Evolutionary conservation across 2,888 invertebrate species (phyloP).

Genomic region (Phaonia tiefii): DNA sequence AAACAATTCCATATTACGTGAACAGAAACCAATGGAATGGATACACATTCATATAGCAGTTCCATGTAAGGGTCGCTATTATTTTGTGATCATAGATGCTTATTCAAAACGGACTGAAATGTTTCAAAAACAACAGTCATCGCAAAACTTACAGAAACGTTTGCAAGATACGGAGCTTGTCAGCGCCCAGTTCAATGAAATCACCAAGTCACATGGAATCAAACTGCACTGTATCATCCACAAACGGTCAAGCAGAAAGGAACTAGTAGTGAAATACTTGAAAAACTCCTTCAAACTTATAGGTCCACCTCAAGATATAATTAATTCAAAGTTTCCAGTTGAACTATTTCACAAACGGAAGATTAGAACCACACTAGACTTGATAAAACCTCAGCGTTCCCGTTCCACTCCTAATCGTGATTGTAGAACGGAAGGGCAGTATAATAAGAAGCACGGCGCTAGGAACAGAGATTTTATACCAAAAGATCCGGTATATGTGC

Average conservation of each 20-base stretch:
- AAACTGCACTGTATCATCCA: slow-evolving; percentile 17
- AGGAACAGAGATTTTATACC: slow-evolving; percentile 25
- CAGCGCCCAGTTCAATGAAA: slow-evolving; percentile 45
- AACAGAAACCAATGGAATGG: too few relatives aligned
- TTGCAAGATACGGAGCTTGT: slow-evolving; percentile 60
- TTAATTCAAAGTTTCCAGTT: not conserved
- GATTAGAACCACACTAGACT: slow-evolving; percentile 6
- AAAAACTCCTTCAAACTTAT: not conserved
- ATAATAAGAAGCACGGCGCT: slow-evolving; percentile 27
- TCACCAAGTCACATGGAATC: slow-evolving; percentile 21
- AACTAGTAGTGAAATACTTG: too few relatives aligned
- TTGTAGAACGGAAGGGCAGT: slow-evolving; percentile 3
- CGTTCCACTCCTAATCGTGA: slow-evolving; percentile 10
- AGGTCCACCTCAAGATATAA: slow-evolving; percentile 18
- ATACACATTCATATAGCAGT: too few relatives aligned
- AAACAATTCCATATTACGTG: too few relatives aligned
- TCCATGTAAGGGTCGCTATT: too few relatives aligned
- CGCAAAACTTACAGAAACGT: too few relatives aligned
- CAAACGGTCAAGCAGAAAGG: slow-evolving; percentile 7
- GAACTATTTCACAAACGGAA: slow-evolving; percentile 5
- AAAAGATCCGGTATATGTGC: slow-evolving; percentile 21
- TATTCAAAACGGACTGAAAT: too few relatives aligned
- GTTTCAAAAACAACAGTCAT: slow-evolving; percentile 21
- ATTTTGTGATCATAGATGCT: too few relatives aligned
- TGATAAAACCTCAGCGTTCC: not conserved